Percentiles rank a stretch among this genome's conserved stretches.
Conservation (phyloP, 1,140 invertebrate species). For the Drosophila nikananu region DNA sequence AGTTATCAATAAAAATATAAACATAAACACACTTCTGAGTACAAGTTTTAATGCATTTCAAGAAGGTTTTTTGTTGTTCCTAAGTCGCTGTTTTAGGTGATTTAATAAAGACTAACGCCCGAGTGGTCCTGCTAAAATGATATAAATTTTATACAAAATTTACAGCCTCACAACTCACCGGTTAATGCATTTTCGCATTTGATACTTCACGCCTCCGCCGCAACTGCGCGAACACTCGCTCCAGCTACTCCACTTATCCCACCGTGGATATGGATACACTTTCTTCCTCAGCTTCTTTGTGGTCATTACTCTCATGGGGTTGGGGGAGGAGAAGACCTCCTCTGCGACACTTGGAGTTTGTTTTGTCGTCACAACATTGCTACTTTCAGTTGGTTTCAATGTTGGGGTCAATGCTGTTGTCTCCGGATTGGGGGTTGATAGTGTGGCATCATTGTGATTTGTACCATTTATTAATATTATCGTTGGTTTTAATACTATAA, state of each 20-base stretch:
- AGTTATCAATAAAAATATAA: background rate
- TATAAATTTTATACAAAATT: background rate
- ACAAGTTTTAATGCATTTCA: background rate
- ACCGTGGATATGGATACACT: slow-evolving; percentile 85
- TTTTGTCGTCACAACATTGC: background rate
- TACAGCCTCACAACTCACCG: slow-evolving; percentile 52
- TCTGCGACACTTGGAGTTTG: slow-evolving; percentile 1
- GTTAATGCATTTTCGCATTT: slow-evolving; percentile 86
- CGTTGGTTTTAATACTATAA: slow-evolving; percentile 36
- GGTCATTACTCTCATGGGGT: slow-evolving; percentile 29
- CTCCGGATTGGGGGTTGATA: background rate
- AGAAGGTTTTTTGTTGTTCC: too few relatives aligned
- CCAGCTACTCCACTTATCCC: slow-evolving; percentile 91
- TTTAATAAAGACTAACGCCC: background rate
- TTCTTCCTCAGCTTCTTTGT: slow-evolving; percentile 58
- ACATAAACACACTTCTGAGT: background rate
- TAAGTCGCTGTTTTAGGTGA: background rate
- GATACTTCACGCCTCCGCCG: slow-evolving; percentile 92
- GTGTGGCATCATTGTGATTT: slow-evolving; percentile 4
- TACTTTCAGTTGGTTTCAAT: slow-evolving; percentile 1
- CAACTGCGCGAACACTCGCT: slow-evolving; percentile 93
- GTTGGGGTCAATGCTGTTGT: slow-evolving; percentile 5
- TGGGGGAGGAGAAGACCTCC: slow-evolving; percentile 2
- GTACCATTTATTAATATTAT: slow-evolving; percentile 41
- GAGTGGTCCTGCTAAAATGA: too few relatives aligned